Percentiles rank a stretch among this genome's conserved stretches.
Conservation (phyloP, 2,888 invertebrate species). For the Cenopis cana region DNA sequence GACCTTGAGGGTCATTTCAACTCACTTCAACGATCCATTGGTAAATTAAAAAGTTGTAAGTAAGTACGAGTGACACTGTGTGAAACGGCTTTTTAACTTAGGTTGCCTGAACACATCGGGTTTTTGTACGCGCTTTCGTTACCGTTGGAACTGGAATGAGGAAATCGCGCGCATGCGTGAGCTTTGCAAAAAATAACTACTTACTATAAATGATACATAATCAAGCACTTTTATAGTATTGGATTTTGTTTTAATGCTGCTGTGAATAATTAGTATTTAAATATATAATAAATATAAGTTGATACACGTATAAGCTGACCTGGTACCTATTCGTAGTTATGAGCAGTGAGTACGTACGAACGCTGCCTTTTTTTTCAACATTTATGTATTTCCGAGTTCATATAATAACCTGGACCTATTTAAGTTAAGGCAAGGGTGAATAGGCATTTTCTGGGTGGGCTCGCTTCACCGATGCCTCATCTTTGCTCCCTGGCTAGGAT, state of each 20-base stretch:
- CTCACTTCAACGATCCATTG: conserved; percentile 12
- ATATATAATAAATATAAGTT: no score
- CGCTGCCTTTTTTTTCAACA: no score
- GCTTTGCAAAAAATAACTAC: conserved; percentile 30
- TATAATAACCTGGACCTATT: no score
- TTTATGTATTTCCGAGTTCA: no score
- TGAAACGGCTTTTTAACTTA: not conserved
- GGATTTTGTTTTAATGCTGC: not conserved
- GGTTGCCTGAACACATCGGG: not conserved
- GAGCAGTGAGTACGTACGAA: no score
- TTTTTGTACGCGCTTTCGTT: conserved; percentile 36
- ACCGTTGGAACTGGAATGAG: conserved; percentile 39
- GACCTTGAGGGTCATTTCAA: conserved; percentile 41
- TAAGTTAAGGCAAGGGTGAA: no score
- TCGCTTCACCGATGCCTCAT: no score
- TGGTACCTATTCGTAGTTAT: not conserved
- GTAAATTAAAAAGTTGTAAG: not conserved
- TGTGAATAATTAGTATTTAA: not conserved
- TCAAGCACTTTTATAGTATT: not conserved
- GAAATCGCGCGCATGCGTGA: conserved; percentile 31
- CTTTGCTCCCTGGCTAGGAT: no score
- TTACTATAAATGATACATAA: conserved; percentile 32
- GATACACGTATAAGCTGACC: no score
- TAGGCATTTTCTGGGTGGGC: no score
- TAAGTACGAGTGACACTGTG: not conserved